Percentiles rank a stretch among this genome's conserved stretches.
phyloP scores from a whole-genome alignment of 2,888 invertebrate genomes.

The Microctonus brassicae region DNA sequence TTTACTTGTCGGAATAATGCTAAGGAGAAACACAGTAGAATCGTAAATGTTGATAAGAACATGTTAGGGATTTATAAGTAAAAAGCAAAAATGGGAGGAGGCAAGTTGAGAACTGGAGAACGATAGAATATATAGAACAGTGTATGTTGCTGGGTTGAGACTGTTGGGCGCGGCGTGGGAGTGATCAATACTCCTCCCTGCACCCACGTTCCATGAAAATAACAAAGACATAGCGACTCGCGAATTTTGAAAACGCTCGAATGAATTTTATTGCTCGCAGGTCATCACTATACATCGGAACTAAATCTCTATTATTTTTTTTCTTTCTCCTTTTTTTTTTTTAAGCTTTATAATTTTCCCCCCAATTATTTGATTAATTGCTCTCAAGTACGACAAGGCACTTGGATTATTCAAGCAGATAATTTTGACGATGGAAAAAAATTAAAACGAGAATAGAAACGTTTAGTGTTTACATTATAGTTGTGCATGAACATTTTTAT shows the following conservation, averaged over 20 bases:
- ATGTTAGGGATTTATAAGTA: too few species aligned
- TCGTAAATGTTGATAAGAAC: too few species aligned
- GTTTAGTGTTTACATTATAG: too few species aligned
- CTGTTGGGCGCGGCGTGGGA: constrained; percentile 62
- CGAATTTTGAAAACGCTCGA: constrained; percentile 44
- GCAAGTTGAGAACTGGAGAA: constrained; percentile 43
- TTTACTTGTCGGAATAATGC: too few species aligned
- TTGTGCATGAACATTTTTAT: too few species aligned
- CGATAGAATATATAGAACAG: constrained; percentile 29
- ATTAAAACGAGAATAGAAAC: too few species aligned
- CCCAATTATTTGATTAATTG: too few species aligned
- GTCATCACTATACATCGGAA: not conserved
- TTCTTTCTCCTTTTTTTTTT: not conserved
- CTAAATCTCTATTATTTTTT: not conserved
- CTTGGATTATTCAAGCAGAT: too few species aligned
- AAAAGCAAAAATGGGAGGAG: constrained; percentile 46
- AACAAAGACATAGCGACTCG: constrained; percentile 57
- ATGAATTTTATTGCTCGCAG: not conserved
- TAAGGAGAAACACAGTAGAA: too few species aligned
- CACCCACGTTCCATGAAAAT: constrained; percentile 58
- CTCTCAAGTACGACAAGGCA: too few species aligned
- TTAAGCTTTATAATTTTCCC: not conserved
- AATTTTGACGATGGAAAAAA: too few species aligned
- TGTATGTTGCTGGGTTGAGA: constrained; percentile 34
- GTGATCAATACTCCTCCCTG: constrained; percentile 67